A percentile compares a stretch with the other conserved stretches of the same genome.
Evolutionary conservation across 2,113 vertebrate genomes (phyloP).

Genomic region (Phyllostomus discolor): DNA sequence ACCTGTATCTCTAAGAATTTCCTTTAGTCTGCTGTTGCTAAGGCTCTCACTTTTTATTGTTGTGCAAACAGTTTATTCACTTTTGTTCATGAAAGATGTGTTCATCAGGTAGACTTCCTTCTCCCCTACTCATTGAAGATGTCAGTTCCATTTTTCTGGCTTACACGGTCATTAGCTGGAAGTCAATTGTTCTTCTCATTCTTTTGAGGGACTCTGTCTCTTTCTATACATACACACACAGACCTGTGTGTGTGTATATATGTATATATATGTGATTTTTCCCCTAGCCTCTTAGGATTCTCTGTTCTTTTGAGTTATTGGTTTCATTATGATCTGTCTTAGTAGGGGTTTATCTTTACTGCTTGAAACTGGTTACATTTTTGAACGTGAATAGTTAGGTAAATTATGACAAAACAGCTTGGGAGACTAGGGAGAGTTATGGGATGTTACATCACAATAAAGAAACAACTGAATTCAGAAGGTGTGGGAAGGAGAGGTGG

Average conservation of each 20-base stretch:
- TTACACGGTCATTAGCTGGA: background rate
- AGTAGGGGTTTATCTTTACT: background rate
- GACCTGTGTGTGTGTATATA: no score
- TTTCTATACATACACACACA: background rate
- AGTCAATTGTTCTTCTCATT: background rate
- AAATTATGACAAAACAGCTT: background rate
- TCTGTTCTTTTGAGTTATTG: background rate
- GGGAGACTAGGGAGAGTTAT: background rate
- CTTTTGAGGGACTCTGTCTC: background rate
- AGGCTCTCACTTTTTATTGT: background rate
- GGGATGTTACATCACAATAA: background rate
- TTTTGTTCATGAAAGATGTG: background rate
- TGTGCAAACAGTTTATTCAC: background rate
- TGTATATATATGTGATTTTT: no score
- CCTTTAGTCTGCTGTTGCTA: background rate
- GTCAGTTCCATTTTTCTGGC: background rate
- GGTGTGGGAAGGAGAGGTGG: background rate
- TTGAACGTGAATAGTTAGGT: background rate
- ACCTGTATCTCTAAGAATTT: background rate
- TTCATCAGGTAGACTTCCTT: background rate
- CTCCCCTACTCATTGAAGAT: background rate
- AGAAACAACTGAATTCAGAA: background rate
- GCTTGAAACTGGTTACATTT: background rate
- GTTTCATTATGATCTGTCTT: background rate
- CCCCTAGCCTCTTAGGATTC: background rate